Evolutionary conservation across 2,888 invertebrate genomes (phyloP), one percentile per base, ranked within the genome.

Genomic region (Lordiphosa andalusiaca): DNA sequence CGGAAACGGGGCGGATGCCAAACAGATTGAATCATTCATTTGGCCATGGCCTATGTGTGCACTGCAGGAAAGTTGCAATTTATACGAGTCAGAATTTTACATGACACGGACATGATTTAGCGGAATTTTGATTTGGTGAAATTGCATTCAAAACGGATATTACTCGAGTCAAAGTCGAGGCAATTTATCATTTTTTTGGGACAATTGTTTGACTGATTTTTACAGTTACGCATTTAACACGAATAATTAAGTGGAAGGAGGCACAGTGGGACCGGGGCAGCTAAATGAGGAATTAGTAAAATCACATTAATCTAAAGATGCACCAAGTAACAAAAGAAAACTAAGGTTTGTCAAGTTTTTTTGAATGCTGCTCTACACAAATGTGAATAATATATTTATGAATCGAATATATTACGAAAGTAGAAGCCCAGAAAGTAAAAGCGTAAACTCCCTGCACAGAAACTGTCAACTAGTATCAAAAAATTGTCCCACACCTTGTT

Each of bases 1-100:
- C 87, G 86, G 86, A 86, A 87, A 77, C 73, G 73, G 83, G 86
- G 76, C 84, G 87, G 87, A 86, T 86, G 80, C 86, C 87, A 86
- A 75, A 71, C 71, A 67, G 86, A 87, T 87, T 86, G 85, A 86
- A 86, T 86, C 87, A 74, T 71, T 30, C 30, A 30, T 30, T 30
- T 47, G 51, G 40, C 52, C 46, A 69, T 69, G 71, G 61, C 59
- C 71, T 63, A 61, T 58, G 60, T 37, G 23, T 30, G 16, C 42
- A 56, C 47, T 53, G 40, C 19, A 40, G 36, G 39, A 25, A 48
- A 49, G 47, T 53, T 30, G 77, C 68, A 72, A 67, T 62, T 63
- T 67, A 62, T 67, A 50, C 47, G 50, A 54, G 36, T 30, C 6
- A 33, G 9, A 33, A 35, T 55, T 63, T 55, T 47, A 57, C 77